These are phyloP conservation scores for Meiosimyza platycephala DNA, from an alignment of 2,888 invertebrate species.

Conservation along the genomic window DNA sequence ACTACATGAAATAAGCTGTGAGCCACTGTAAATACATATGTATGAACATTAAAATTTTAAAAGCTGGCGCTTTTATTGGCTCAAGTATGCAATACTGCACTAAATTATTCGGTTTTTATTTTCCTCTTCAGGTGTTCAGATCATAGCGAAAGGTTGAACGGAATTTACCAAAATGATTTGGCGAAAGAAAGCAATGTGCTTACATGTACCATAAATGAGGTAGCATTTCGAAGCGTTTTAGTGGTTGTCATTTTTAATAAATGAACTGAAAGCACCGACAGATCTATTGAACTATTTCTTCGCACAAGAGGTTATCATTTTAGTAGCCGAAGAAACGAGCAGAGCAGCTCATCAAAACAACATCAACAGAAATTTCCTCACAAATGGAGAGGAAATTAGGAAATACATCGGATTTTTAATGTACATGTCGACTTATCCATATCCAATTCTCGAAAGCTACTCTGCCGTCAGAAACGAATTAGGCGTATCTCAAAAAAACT, in stretches of 20 bases:
- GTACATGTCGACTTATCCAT: slow-evolving; percentile 41
- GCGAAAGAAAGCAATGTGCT: slow-evolving; percentile 14
- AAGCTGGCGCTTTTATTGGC: too few relatives aligned
- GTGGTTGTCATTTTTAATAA: not conserved
- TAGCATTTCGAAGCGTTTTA: slow-evolving; percentile 25
- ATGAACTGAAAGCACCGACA: too few relatives aligned
- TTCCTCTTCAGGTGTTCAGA: slow-evolving; percentile 4
- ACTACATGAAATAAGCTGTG: too few relatives aligned
- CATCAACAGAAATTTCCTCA: slow-evolving; percentile 23
- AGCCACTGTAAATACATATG: too few relatives aligned
- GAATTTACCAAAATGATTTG: not conserved
- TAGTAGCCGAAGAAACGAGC: too few relatives aligned
- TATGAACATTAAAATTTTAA: too few relatives aligned
- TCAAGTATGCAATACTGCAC: too few relatives aligned
- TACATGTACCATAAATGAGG: slow-evolving; percentile 30
- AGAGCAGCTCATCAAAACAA: slow-evolving; percentile 13
- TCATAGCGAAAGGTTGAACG: too few relatives aligned
- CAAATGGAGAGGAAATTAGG: slow-evolving; percentile 25
- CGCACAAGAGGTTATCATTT: too few relatives aligned
- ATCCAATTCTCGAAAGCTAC: slow-evolving; percentile 42
- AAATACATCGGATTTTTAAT: slow-evolving; percentile 38
- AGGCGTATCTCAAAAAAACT: too few relatives aligned
- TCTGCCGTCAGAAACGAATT: too few relatives aligned
- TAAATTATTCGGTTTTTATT: not conserved
- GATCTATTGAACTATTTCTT: too few relatives aligned